Base-by-base conservation (phyloP, 1,140 invertebrate species). In the Euwallacea similis region DNA sequence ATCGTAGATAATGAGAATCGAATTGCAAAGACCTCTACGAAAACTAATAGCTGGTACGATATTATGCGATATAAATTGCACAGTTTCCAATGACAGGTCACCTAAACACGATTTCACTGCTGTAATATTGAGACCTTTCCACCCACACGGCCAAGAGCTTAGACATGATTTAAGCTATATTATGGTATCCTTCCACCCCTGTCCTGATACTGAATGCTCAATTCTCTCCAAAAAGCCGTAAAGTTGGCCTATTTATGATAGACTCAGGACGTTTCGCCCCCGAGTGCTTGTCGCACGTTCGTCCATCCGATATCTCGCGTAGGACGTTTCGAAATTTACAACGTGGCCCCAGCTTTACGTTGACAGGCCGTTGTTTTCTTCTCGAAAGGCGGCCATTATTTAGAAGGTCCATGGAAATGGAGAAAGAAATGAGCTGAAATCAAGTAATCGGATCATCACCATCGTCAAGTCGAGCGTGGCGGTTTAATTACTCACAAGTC, bases 241-340 rank as follows among this genome's bases (percentile, higher is more conserved):
- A 63, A 63, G 43, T 46, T 21, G 10, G 9, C 6, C 15, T 63
- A 63, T 63, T 63, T 63, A 63, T 63, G 61, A 63, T 21, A 16
- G 61, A 63, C 61, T 50, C 50, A 46, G 61, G 46, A 63, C 46
- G 44, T 63, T 63, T 63, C 61, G 61, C 61, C 61, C 44, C 61
- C 61, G 46, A 63, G 44, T 50, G 42, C 61, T 50, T 63, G 61
- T 63, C 61, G 44, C 61, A 50, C 15, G 44, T 50, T 43, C 61
- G 61, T 63, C 61, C 44, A 63, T 63, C 61, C n/a, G 61, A 63
- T 63, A 63, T 63, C 61, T 46, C 43, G 61, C 44, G 61, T 63
- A 50, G 61, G 61, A 47, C n/a, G 61, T 63, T 63, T 63, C 61
- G 10, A 63, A 63, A 63, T 63, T 63, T 63, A 63, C 21, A 63